Conservation (phyloP, 2,797 vertebrate species). For the Peromyscus nudipes region DNA sequence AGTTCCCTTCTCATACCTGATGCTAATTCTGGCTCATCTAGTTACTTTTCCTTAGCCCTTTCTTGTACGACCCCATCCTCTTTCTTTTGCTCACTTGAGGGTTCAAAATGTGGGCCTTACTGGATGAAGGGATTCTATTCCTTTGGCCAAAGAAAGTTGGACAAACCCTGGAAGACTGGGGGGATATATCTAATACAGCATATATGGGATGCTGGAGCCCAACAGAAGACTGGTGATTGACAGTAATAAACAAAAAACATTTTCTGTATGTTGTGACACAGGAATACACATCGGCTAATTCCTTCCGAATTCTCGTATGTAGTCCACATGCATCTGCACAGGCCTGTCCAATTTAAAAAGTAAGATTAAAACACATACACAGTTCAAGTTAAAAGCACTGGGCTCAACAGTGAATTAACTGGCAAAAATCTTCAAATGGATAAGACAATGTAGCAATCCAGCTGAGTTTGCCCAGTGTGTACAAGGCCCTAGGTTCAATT, state of each 20-base stretch:
- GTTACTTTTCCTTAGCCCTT: not conserved
- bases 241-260: not conserved
- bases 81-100: not conserved
- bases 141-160: not conserved
- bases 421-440: constrained; percentile 33
- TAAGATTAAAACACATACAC: constrained; percentile 39
- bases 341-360: not conserved
- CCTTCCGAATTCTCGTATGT: not conserved
- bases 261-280: constrained; percentile 33
- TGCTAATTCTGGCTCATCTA: not conserved
- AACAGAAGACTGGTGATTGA: not conserved
- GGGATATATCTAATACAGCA: not conserved
- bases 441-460: constrained; percentile 29
- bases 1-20: not conserved
- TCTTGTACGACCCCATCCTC: not conserved
- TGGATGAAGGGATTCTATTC: constrained; percentile 24
- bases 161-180: constrained; percentile 3
- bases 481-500: not conserved
- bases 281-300: constrained; percentile 4
- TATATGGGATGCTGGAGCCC: not conserved
- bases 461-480: not conserved
- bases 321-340: not conserved
- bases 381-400: constrained; percentile 56
- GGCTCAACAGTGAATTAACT: constrained; percentile 36
- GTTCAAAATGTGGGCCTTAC: constrained; percentile 22